A percentile compares a stretch with the other conserved stretches of the same genome.
These are phyloP conservation scores for Psammodynastes pulverulentus DNA, from an alignment of 2,113 vertebrate genomes.

Conservation along the genomic window DNA sequence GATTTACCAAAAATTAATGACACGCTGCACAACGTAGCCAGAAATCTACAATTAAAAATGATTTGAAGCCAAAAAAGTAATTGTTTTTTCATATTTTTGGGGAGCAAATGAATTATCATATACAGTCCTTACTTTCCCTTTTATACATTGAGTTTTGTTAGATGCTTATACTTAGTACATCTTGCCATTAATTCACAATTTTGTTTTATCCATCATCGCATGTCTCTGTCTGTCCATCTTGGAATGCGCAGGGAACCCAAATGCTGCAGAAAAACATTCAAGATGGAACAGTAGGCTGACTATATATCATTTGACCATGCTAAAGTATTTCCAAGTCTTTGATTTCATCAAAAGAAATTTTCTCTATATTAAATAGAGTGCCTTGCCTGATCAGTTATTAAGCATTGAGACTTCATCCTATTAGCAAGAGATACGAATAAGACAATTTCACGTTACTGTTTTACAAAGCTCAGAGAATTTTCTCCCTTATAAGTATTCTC, in stretches of 20 bases:
- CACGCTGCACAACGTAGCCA: slow-evolving; percentile 1
- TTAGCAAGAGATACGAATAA: not conserved
- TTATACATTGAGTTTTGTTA: not conserved
- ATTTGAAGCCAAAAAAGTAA: slow-evolving; percentile 21
- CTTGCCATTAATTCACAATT: not conserved
- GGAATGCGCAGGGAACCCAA: not conserved
- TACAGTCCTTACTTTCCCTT: not conserved
- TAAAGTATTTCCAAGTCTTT: not conserved
- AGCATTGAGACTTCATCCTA: not conserved
- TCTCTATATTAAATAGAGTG: not conserved
- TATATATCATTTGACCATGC: not conserved
- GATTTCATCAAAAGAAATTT: not conserved
- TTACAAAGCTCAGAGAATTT: not conserved
- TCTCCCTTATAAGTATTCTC: not conserved
- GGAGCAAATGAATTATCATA: slow-evolving; percentile 1
- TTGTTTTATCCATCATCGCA: not conserved
- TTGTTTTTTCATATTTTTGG: not conserved
- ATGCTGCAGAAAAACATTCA: not conserved
- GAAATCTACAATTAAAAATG: slow-evolving; percentile 44
- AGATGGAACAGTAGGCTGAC: not conserved
- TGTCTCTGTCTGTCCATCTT: not conserved
- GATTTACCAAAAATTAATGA: not conserved
- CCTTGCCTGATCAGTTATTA: not conserved
- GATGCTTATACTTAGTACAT: not conserved
- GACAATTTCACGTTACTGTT: not conserved